Conservation (phyloP, 2,797 vertebrate species). For the Phyllotis vaccarum region DNA sequence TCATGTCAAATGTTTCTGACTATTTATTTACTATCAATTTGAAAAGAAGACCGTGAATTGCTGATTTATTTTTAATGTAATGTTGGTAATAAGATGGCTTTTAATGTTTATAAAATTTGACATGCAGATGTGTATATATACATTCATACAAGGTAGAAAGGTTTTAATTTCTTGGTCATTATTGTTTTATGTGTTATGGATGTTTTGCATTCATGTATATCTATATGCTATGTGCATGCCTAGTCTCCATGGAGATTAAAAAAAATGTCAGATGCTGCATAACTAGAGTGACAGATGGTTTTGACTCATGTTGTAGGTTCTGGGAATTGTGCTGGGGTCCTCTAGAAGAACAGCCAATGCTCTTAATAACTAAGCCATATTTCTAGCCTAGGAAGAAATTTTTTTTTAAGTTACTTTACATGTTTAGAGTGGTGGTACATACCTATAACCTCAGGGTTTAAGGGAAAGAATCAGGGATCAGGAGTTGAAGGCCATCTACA, state of each 20-base stretch:
- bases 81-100: not conserved
- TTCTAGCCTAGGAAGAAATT: not conserved
- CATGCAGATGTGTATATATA: not conserved
- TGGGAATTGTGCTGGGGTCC: not conserved
- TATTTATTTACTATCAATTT: not conserved
- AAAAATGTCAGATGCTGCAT: not conserved
- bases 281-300: not conserved
- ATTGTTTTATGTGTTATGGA: not conserved
- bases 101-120: slow-evolving; percentile 26
- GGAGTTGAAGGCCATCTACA: not conserved
- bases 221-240: not conserved
- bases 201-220: not conserved
- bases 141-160: not conserved
- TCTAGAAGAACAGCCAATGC: not conserved
- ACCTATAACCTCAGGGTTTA: not conserved
- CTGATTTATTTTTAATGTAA: slow-evolving; percentile 32
- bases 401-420: not conserved
- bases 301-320: not conserved
- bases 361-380: not conserved
- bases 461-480: not conserved
- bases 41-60: not conserved
- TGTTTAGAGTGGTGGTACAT: not conserved
- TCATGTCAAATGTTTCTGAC: not conserved
- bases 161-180: not conserved
- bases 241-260: not conserved